Base-by-base conservation (phyloP, 2,888 invertebrate species). In the Heliconius cydno region DNA sequence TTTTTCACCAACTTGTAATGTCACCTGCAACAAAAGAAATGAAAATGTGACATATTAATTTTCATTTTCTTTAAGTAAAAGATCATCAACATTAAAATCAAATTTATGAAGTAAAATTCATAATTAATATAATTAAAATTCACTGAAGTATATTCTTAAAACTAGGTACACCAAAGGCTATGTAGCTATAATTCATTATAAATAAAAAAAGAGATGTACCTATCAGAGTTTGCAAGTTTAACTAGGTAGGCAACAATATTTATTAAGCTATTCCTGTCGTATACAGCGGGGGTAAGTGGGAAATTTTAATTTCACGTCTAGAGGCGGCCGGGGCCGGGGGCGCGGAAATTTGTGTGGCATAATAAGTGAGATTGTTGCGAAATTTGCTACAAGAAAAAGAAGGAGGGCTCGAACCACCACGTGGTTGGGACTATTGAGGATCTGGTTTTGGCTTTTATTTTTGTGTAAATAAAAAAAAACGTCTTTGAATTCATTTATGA, bases 301-400 rank as follows among this genome's bases (percentile, higher is more conserved):
- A 94, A 94, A 94, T 94, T 95, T 95, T 95, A 95, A 95, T 95
- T 95, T 94, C 92, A 92, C 91, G 93, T 94, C 92, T 92, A 90
- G 91, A 92, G 88, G 90, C 90, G 89, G 90, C 90, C 91, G 91
- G 91, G 87, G 92, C 90, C 91, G 91, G 91, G 86, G 92, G 92
- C 90, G 90, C 92, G 92, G 93, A 95, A 92, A 95, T 94, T 95
- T 94, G 95, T 95, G 94, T 94, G 94, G 94, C 94, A 95, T 95
- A 95, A 94, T 95, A 95, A 94, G 95, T 94, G 94, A 95, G 94
- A 95, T 95, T 95, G 94, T 95, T 95, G 94, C 94, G 93, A 95
- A 95, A 94, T 95, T 95, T 94, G 94, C 91, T 94, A 94, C 94
- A 94, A 94, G 95, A 94, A 95, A 94, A 95, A 95, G 94, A 94